Evolutionary conservation across 64 coral and sea anemone genomes (phyloP), one percentile per base, ranked within the genome.

Genomic region (Porites australiensis): DNA sequence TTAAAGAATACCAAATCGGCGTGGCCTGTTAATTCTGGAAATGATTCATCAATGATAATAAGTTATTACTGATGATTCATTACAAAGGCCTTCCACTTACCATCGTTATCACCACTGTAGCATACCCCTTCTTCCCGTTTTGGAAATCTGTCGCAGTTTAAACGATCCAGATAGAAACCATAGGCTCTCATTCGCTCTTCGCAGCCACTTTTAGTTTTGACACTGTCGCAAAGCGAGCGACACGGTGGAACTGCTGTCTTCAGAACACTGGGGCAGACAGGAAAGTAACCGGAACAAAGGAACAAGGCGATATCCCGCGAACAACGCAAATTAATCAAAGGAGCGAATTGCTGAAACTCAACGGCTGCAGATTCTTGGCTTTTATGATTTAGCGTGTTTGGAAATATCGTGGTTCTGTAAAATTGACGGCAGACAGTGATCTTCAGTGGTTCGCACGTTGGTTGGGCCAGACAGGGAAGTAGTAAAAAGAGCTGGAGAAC

Each of bases 81-180:
- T 37, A 37, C 27, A 37, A 37, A 37, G 27, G 27, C 27, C 27
- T 37, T 37, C 27, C 27, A 37, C 27, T 37, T 37, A 37, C 27
- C 27, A 37, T 37, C 27, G 27, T 37, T 37, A 37, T 50, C 12
- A 19, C 3, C 45, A 16, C 23, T 3, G 50, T 50, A 44, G 72
- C 90, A 92, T 15, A 58, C 8, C 14, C 52, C 22, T 77, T 57
- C 66, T 20, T 8, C 44, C 21, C 54, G 37, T 37, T 7, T 44
- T 54, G 90, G 82, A 55, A 92, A 92, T 45, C 71, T 51, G 12
- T 92, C 70, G 65, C 90, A 92, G 46, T 43, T 86, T 44, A 92
- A 86, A 22, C 66, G 74, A 52, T 67, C 22, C 14, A 57, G 58
- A n/a, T 44, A 20, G 45, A 77, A 49, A 19, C 48, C 59, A n/a